phyloP scores from a whole-genome alignment of 2,888 invertebrate genomes.

The Mimas tiliae region DNA sequence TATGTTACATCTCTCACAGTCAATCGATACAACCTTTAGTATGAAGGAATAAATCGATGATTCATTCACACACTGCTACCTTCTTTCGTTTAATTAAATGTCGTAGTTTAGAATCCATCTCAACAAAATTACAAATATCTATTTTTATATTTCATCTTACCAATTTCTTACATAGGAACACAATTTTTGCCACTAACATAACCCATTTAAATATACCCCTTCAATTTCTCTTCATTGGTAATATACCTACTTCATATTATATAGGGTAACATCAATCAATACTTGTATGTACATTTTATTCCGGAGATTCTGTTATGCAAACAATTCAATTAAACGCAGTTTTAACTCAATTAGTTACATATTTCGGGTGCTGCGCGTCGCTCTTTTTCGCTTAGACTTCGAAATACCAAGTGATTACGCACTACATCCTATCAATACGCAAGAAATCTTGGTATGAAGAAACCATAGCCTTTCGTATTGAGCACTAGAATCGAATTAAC shows the following conservation, averaged over 20 bases:
- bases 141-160: slow-evolving; percentile 1
- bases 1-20: slow-evolving; percentile 14
- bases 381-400: background rate
- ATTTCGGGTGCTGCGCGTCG: background rate
- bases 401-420: background rate
- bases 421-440: too few relatives aligned
- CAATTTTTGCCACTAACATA: slow-evolving; percentile 12
- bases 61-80: slow-evolving; percentile 1
- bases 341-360: background rate
- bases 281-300: background rate
- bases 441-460: too few relatives aligned
- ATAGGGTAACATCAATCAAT: slow-evolving; percentile 18
- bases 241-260: slow-evolving; percentile 4
- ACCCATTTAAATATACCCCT: slow-evolving; percentile 1
- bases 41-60: slow-evolving; percentile 17
- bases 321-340: background rate
- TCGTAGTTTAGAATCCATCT: background rate
- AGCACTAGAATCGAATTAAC: too few relatives aligned
- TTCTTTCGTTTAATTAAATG: background rate
- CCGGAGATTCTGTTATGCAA: slow-evolving; percentile 16
- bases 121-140: background rate
- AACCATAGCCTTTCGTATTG: too few relatives aligned
- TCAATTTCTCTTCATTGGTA: background rate
- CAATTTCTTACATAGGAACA: slow-evolving; percentile 17
- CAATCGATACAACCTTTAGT: slow-evolving; percentile 20